These are phyloP conservation scores for Heliconius nattereri DNA, from an alignment of 1,140 invertebrate species.

Conservation along the genomic window DNA sequence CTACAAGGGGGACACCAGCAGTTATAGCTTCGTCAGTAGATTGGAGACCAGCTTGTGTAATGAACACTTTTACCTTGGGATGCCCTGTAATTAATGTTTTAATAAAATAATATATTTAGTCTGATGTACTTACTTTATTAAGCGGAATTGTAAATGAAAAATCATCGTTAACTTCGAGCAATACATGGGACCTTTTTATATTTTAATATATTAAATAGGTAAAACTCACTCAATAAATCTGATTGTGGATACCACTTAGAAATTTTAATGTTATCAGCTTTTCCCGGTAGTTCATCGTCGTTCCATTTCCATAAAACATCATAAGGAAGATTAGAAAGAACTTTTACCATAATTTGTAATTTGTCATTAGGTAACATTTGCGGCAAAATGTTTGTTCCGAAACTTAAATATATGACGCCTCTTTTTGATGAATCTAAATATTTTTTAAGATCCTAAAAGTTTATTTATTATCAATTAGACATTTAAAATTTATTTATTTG, in stretches of 20 bases:
- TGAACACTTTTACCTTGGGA: slow-evolving; percentile 45
- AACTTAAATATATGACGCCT: slow-evolving; percentile 78
- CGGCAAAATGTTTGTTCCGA: slow-evolving; percentile 77
- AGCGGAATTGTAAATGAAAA: too few relatives aligned
- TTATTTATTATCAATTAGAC: not conserved
- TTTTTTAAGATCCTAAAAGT: slow-evolving; percentile 49
- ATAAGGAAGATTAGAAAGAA: slow-evolving; percentile 72
- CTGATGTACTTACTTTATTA: too few relatives aligned
- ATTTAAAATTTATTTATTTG: not conserved
- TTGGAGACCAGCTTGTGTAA: slow-evolving; percentile 49
- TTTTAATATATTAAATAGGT: not conserved
- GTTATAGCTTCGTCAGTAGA: slow-evolving; percentile 25
- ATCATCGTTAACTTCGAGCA: too few relatives aligned
- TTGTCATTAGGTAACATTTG: slow-evolving; percentile 61
- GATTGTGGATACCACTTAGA: slow-evolving; percentile 79
- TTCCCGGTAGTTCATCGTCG: slow-evolving; percentile 47
- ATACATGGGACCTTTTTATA: too few relatives aligned
- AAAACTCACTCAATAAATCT: slow-evolving; percentile 31
- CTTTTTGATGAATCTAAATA: slow-evolving; percentile 50
- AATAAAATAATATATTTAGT: too few relatives aligned
- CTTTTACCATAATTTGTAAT: slow-evolving; percentile 63
- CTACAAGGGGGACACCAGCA: slow-evolving; percentile 44
- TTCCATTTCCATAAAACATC: slow-evolving; percentile 81
- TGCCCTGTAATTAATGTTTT: slow-evolving; percentile 35
- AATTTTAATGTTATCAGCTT: slow-evolving; percentile 56